Percentiles rank a stretch among this genome's conserved stretches.
Conservation (phyloP, 2,797 vertebrate genomes). For the Salarias fasciatus region DNA sequence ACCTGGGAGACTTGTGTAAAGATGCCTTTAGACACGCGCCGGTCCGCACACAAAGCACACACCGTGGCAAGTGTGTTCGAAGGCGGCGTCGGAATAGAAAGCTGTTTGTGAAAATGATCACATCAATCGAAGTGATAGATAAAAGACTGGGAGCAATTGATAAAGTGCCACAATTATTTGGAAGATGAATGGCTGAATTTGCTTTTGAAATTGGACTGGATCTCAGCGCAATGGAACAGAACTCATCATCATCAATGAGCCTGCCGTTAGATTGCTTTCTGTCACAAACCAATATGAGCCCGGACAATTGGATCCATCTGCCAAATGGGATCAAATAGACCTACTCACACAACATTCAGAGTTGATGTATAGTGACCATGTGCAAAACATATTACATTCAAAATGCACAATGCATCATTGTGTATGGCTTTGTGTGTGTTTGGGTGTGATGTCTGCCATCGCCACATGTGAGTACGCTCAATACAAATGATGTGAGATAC, state of each 20-base stretch:
- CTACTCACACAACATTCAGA: constrained; percentile 70
- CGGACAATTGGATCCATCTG: constrained; percentile 81
- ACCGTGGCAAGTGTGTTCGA: constrained; percentile 52
- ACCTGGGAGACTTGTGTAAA: constrained; percentile 12
- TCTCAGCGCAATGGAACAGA: constrained; percentile 79
- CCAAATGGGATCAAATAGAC: constrained; percentile 79
- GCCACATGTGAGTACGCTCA: constrained; percentile 29
- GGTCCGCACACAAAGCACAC: neutral
- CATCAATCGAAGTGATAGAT: constrained; percentile 87
- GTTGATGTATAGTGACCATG: constrained; percentile 75
- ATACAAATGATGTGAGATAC: constrained; percentile 56
- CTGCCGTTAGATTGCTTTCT: constrained; percentile 79
- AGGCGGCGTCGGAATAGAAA: constrained; percentile 69
- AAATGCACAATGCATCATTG: constrained; percentile 72
- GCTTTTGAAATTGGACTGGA: constrained; percentile 84
- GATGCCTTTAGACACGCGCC: constrained; percentile 48
- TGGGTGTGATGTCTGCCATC: constrained; percentile 38
- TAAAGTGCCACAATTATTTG: constrained; percentile 85
- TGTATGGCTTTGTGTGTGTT: constrained; percentile 40
- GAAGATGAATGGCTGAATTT: constrained; percentile 86
- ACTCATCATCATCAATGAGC: constrained; percentile 84
- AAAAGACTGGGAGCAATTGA: constrained; percentile 83
- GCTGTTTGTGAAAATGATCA: constrained; percentile 82
- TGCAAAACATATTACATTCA: constrained; percentile 68
- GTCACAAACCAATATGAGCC: constrained; percentile 75